Base-by-base conservation (phyloP, 2,888 invertebrate species). In the Halictus quadricinctus region DNA sequence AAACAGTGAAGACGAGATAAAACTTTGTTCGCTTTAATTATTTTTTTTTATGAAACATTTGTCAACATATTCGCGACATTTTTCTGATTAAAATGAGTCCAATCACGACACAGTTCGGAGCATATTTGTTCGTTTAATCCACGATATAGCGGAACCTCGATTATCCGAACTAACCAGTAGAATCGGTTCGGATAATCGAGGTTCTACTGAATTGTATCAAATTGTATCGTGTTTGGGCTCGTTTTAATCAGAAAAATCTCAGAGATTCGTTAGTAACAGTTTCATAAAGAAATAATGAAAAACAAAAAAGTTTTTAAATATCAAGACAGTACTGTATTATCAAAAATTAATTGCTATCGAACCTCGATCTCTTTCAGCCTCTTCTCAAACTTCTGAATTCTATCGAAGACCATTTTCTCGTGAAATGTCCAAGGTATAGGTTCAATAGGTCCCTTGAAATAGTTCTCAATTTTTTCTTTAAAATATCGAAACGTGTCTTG, bases 401-500 rank as follows among this genome's bases (percentile, higher is more conserved):
- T 95, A 92, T 96, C 95, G 91, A 98, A 98, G 8, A 98, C 96
- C 25, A 96, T 95, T 72, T 96, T 95, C 7, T 96, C 96, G 89
- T 97, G 96, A 94, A 98, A 98, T 1, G 96, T 96, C 98, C 98
- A 98, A 3, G 79, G 88, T 82, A 96, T 96, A 0, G 96, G 96
- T 87, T 96, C 95, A 29, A 95, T 95, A 1, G 95, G 95, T 50
- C 95, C 93, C 7, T 95, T 95, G 87, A 96, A 96, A 90, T 96
- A 96, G 0, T 93, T 94, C 10, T 95, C 95, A 6, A 96, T 95
- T 90, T 95, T 96, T 72, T 95, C 95, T 15, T 96, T 95, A 91
- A 96, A 96, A 91, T 95, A 92, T 86, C 95, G 95, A 85, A 96
- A 96, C 0, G 95, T 95, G 7, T 95, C 95, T 73, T 95, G 95